A percentile compares a stretch with the other conserved stretches of the same genome.
phyloP scores from a whole-genome alignment of 2,113 vertebrate species.

The Illadopsis cleaveri region DNA sequence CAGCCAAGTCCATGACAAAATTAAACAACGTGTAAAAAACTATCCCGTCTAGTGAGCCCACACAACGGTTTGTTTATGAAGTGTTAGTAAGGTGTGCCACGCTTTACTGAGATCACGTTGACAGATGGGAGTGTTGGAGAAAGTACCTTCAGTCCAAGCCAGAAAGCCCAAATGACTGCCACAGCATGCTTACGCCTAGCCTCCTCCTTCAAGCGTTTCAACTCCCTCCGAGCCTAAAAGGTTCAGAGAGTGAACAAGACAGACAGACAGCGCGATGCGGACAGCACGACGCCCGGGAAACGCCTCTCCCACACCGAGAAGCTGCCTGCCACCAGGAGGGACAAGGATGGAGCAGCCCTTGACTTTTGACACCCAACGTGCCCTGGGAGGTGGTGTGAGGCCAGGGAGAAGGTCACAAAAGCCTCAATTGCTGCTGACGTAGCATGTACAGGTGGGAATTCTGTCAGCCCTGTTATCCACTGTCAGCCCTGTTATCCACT shows the following conservation, averaged over 20 bases:
- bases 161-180: slow-evolving; percentile 99
- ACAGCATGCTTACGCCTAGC: slow-evolving; percentile 97
- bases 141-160: slow-evolving; percentile 99
- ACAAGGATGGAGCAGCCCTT: not conserved
- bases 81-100: slow-evolving; percentile 68
- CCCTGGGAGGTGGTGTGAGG: not conserved
- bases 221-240: slow-evolving; percentile 95
- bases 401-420: not conserved
- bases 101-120: slow-evolving; percentile 18
- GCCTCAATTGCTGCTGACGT: not conserved
- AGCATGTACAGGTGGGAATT: not conserved
- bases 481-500: not conserved
- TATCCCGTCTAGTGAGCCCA: not conserved
- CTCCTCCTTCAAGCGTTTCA: slow-evolving; percentile 97
- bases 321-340: not conserved
- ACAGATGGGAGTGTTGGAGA: slow-evolving; percentile 57
- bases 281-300: slow-evolving; percentile 46
- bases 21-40: not conserved
- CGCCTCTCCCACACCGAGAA: slow-evolving; percentile 49
- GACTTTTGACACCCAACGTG: not conserved
- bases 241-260: slow-evolving; percentile 78
- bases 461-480: not conserved
- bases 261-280: slow-evolving; percentile 75
- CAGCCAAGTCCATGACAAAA: not conserved
- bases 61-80: not conserved